Percentiles rank a stretch among this genome's conserved stretches.
phyloP scores from a whole-genome alignment of 1,140 invertebrate genomes.

The Pissodes strobi region DNA sequence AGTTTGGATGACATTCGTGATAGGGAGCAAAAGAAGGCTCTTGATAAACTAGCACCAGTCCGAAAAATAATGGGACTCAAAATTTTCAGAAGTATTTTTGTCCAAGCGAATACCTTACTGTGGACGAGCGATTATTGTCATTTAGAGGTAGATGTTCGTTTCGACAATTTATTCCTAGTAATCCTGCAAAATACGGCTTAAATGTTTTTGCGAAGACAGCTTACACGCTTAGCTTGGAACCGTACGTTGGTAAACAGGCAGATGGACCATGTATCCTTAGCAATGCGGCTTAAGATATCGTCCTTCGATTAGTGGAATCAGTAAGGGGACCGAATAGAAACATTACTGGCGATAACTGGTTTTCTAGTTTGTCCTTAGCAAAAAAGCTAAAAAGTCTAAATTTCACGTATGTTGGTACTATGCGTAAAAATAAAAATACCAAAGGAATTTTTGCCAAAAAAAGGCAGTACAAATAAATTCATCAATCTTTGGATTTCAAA shows the following conservation, averaged over 20 bases:
- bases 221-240: conserved; percentile 45
- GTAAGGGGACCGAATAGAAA: conserved; percentile 44
- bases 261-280: conserved; percentile 39
- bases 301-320: conserved; percentile 39
- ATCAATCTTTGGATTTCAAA: conserved; percentile 47
- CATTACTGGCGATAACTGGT: conserved; percentile 49
- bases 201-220: conserved; percentile 48
- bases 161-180: conserved; percentile 24
- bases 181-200: conserved; percentile 49
- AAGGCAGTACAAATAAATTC: conserved; percentile 36
- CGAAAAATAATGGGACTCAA: too few relatives aligned
- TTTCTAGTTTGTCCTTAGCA: conserved; percentile 40
- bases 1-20: too few relatives aligned
- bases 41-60: too few relatives aligned
- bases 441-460: conserved; percentile 44
- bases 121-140: conserved; percentile 26
- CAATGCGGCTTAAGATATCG: conserved; percentile 39
- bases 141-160: conserved; percentile 31
- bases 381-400: too few relatives aligned
- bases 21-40: too few relatives aligned
- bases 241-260: conserved; percentile 45
- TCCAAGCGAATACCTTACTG: conserved; percentile 36
- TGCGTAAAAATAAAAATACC: too few relatives aligned
- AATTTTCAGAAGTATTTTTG: conserved; percentile 34
- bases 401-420: too few relatives aligned